A percentile compares a stretch with the other conserved stretches of the same genome.
These are phyloP conservation scores for Genyomyrus donnyi DNA, from an alignment of 2,113 vertebrate genomes.

Conservation along the genomic window DNA sequence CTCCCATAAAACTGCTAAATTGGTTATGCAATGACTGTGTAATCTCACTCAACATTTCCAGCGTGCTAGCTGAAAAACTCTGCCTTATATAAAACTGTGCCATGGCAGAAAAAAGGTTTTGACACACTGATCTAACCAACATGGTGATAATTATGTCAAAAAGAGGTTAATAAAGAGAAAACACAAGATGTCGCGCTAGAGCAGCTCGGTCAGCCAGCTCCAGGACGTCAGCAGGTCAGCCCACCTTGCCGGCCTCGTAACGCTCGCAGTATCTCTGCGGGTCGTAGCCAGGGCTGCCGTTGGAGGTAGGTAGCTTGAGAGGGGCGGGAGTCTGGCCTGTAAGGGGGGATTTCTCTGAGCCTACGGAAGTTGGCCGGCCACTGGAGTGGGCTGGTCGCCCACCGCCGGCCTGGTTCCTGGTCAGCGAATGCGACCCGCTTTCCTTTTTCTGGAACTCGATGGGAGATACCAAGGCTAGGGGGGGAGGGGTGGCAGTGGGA, in stretches of 20 bases:
- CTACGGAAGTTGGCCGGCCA: conserved; percentile 66
- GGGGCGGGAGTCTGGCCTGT: conserved; percentile 71
- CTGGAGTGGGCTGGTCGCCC: conserved; percentile 61
- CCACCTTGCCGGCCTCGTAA: conserved; percentile 74
- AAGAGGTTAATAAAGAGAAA: neutral
- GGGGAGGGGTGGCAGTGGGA: neutral
- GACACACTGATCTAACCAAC: neutral
- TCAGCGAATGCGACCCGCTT: conserved; percentile 58
- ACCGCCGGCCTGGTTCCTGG: conserved; percentile 64
- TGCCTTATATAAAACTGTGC: neutral
- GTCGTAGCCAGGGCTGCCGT: conserved; percentile 81
- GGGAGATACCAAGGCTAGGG: conserved; percentile 86
- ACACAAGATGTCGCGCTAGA: neutral
- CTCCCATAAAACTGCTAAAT: neutral
- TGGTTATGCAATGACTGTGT: neutral
- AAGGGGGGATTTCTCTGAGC: conserved; percentile 66
- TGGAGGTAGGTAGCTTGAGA: conserved; percentile 82
- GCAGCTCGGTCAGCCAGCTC: neutral
- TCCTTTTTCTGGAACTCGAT: conserved; percentile 94
- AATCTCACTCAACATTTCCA: neutral
- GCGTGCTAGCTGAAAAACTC: neutral
- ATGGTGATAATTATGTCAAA: neutral
- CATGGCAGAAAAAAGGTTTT: neutral
- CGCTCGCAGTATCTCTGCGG: conserved; percentile 70
- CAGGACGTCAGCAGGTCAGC: neutral